These are phyloP conservation scores for Lycorma delicatula DNA, from an alignment of 1,140 invertebrate genomes.

Conservation along the genomic window DNA sequence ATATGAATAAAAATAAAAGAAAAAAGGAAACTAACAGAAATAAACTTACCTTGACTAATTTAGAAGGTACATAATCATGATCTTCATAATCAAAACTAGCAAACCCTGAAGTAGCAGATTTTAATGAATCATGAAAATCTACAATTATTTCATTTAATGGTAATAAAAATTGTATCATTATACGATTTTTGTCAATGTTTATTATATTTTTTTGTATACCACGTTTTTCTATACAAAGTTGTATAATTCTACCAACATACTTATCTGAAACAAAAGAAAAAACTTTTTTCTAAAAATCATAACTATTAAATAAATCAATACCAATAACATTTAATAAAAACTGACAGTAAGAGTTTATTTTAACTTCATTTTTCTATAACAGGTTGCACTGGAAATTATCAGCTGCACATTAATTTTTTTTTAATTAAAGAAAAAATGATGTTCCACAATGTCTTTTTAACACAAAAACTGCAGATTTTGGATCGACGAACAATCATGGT, in stretches of 20 bases:
- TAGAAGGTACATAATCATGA: constrained; percentile 23
- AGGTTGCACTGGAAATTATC: too few relatives aligned
- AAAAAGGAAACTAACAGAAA: constrained; percentile 63
- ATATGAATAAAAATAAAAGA: too few relatives aligned
- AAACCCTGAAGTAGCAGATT: constrained; percentile 84
- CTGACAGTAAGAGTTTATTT: too few relatives aligned
- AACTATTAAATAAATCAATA: too few relatives aligned
- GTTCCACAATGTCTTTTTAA: too few relatives aligned
- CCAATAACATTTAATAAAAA: too few relatives aligned
- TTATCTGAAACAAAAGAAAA: constrained; percentile 41
- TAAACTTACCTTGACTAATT: constrained; percentile 23
- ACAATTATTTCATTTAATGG: constrained; percentile 90
- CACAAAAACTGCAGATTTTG: too few relatives aligned
- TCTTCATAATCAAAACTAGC: constrained; percentile 98
- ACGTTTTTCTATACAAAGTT: constrained; percentile 65
- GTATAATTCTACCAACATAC: constrained; percentile 58
- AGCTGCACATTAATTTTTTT: too few relatives aligned
- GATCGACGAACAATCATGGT: too few relatives aligned
- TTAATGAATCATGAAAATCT: constrained; percentile 91
- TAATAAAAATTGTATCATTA: constrained; percentile 74
- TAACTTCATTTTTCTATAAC: too few relatives aligned
- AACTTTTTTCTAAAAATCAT: too few relatives aligned
- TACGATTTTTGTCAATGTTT: constrained; percentile 71
- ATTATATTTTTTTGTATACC: constrained; percentile 63
- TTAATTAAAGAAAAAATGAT: too few relatives aligned